phyloP scores from a whole-genome alignment of 2,113 vertebrate genomes.

The Centrocercus urophasianus region DNA sequence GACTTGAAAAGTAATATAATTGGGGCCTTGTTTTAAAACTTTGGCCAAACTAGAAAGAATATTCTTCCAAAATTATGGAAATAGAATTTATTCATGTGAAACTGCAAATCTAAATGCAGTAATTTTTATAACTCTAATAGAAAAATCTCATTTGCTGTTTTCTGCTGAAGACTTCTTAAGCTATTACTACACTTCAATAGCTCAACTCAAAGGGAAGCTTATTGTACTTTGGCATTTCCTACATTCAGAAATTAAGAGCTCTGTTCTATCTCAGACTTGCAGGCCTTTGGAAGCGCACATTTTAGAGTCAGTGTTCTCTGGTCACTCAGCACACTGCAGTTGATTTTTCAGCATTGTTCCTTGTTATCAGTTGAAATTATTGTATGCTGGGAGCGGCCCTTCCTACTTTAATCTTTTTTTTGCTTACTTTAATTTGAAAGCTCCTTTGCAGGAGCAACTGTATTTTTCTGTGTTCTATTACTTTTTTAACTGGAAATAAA shows the following conservation, averaged over 20 bases:
- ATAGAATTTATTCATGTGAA: constrained; percentile 38
- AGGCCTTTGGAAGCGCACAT: neutral
- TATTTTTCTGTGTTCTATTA: neutral
- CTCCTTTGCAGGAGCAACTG: neutral
- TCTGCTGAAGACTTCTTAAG: neutral
- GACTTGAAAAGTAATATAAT: constrained; percentile 45
- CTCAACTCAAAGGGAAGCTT: neutral
- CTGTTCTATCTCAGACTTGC: neutral
- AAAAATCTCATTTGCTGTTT: constrained; percentile 47
- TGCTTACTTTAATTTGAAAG: neutral
- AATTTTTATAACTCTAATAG: constrained; percentile 23
- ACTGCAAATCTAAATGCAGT: constrained; percentile 40
- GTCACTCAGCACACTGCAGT: neutral
- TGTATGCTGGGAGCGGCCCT: neutral
- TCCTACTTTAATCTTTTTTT: neutral
- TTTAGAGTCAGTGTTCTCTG: neutral
- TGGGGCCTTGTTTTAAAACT: constrained; percentile 46
- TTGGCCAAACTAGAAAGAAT: constrained; percentile 61
- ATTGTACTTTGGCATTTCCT: neutral
- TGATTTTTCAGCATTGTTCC: neutral
- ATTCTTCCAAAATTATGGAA: constrained; percentile 25
- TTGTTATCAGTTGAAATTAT: neutral
- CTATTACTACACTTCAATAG: neutral
- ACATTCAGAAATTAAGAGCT: neutral
- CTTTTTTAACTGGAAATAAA: neutral